Base-by-base conservation (phyloP, 1,140 invertebrate species). In the Belonocnema kinseyi region DNA sequence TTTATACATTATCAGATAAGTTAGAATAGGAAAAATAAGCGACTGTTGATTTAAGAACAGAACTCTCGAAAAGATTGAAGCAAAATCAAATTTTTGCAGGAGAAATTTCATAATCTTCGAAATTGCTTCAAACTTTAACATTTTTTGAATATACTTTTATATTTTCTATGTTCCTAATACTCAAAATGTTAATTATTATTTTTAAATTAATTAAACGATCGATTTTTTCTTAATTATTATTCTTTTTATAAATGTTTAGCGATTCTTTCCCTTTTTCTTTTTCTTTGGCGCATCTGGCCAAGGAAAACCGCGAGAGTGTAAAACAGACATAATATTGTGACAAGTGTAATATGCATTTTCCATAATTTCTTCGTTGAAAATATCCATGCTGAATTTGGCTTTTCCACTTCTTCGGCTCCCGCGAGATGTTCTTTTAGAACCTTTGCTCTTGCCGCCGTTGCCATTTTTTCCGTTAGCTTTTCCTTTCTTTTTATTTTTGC, bases 271-370 rank as follows among this genome's bases (percentile, higher is more conserved):
- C 85, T 96, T 96, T 89, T 96, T 96, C 84, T 96, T 96, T 87
- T 96, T 97, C 88, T 96, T 97, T 82, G 95, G 95, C 3, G 93
- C 94, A 77, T 96, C 96, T 17, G 96, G 95, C 93, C 96, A 97
- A 21, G 95, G 94, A 88, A 97, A 97, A 3, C 96, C 96, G 76
- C 96, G 93, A 14, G 93, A 94, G 80, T 94, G 94, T 3, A 95
- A 82, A 4, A 96, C 89, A 87, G 97, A 96, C 90, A 97, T 96
- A 0, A 97, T 94, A 89, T 97, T 97, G 82, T 97, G 96, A 85
- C 96, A 97, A 2, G 95, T 96, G 84, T 96, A 96, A 87, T 97
- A 97, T 5, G 96, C 96, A 85, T 97, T 97, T 80, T 96, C 95
- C 95, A 97, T 96, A 0, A 96, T 96, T n/a, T 95, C 94, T 81